phyloP scores from a whole-genome alignment of 2,888 invertebrate species.

The Conops quadrifasciatus region DNA sequence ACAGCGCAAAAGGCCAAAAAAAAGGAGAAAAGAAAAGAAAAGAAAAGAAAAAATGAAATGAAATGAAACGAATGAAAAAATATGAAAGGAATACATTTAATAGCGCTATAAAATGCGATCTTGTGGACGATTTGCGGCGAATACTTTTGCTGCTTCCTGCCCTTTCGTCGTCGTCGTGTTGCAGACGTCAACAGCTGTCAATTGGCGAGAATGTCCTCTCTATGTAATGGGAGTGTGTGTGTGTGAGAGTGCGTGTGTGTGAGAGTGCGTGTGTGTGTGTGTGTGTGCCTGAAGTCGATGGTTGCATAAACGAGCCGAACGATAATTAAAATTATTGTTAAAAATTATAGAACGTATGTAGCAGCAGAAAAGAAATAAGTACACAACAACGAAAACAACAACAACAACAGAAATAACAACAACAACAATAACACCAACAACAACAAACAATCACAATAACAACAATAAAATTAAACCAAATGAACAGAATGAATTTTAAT shows the following conservation, averaged over 20 bases:
- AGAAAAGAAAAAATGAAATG: neutral
- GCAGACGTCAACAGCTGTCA: slow-evolving; percentile 31
- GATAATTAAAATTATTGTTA: slow-evolving; percentile 38
- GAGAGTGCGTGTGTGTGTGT: slow-evolving; percentile 28
- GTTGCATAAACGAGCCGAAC: slow-evolving; percentile 40
- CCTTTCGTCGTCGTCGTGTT: slow-evolving; percentile 5
- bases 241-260: slow-evolving; percentile 18
- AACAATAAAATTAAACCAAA: slow-evolving; percentile 15
- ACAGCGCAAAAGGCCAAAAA: slow-evolving; percentile 8
- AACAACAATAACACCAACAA: no score
- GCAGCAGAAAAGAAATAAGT: slow-evolving; percentile 6
- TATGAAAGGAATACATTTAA: slow-evolving; percentile 18
- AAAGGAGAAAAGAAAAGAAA: neutral
- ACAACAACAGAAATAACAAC: slow-evolving; percentile 19
- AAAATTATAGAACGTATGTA: neutral
- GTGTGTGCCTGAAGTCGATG: slow-evolving; percentile 36
- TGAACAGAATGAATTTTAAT: slow-evolving; percentile 41
- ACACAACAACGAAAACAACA: slow-evolving; percentile 22
- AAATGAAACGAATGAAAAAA: neutral
- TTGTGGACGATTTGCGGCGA: slow-evolving; percentile 24
- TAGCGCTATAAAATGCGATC: slow-evolving; percentile 31
- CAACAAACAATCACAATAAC: slow-evolving; percentile 17
- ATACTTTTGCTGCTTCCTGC: slow-evolving; percentile 21
- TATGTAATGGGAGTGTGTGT: slow-evolving; percentile 22
- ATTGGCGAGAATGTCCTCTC: neutral